Evolutionary conservation across 2,113 vertebrate genomes (phyloP).

Genomic region (Cyanoramphus novaezelandiae): DNA sequence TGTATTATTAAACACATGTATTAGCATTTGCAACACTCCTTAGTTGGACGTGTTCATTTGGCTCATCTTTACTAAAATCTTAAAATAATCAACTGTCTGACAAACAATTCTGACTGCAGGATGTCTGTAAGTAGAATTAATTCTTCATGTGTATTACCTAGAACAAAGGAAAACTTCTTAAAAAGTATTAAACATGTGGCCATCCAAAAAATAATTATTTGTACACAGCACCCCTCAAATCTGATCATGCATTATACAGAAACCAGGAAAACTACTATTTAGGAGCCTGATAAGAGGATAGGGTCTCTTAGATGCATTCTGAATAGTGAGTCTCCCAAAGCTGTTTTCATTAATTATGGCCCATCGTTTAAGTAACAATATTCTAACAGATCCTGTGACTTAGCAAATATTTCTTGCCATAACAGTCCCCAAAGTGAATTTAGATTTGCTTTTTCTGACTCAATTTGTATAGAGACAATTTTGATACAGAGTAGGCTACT

Average conservation of each 20-base stretch:
- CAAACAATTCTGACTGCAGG: neutral
- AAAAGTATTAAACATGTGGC: neutral
- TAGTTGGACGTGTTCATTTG: neutral
- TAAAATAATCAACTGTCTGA: neutral
- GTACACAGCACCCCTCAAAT: neutral
- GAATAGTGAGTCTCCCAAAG: neutral
- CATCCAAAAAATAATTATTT: neutral
- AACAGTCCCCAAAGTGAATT: neutral
- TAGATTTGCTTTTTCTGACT: neutral
- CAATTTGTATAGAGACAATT: neutral
- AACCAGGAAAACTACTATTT: neutral
- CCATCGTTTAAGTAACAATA: conserved; percentile 12
- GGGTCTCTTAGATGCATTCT: neutral
- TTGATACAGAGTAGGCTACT: conserved; percentile 7
- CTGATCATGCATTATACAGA: neutral
- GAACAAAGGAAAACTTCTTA: neutral
- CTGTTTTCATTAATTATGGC: neutral
- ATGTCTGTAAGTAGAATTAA: neutral
- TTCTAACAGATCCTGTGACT: neutral
- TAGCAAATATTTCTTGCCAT: conserved; percentile 10
- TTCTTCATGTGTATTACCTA: neutral
- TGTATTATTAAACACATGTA: neutral
- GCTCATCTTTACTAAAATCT: neutral
- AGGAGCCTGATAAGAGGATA: neutral
- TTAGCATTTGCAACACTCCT: neutral